phyloP scores from a whole-genome alignment of 1,140 invertebrate genomes.

The Drosophila subpulchrella region DNA sequence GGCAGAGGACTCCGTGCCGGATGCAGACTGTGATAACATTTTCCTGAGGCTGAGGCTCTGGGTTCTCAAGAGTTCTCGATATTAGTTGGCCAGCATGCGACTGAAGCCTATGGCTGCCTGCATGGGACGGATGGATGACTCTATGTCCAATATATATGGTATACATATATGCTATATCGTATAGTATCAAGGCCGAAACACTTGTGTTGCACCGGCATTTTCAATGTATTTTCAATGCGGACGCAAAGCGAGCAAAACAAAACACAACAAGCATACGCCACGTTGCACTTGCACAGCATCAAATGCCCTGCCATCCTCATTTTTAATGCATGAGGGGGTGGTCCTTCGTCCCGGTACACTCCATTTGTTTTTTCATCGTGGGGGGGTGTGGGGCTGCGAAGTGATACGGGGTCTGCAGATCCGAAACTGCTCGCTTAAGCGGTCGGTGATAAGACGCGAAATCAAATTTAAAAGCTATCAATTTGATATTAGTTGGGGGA shows the following conservation, averaged over 20 bases:
- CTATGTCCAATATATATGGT: constrained; percentile 32
- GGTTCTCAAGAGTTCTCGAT: constrained; percentile 58
- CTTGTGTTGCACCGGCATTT: constrained; percentile 37
- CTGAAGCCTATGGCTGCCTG: constrained; percentile 21
- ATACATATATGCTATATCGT: not conserved
- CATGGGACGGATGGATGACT: constrained; percentile 26
- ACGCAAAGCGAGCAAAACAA: constrained; percentile 29
- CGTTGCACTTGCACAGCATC: constrained; percentile 56
- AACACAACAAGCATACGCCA: constrained; percentile 58
- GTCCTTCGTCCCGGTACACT: constrained; percentile 25
- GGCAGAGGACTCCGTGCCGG: constrained; percentile 44
- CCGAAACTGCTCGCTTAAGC: constrained; percentile 58
- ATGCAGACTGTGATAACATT: constrained; percentile 81
- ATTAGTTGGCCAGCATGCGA: constrained; percentile 46
- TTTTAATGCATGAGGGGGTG: constrained; percentile 59
- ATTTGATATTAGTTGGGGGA: constrained; percentile 81
- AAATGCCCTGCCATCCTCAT: constrained; percentile 68
- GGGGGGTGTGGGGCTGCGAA: not conserved
- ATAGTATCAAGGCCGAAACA: constrained; percentile 26
- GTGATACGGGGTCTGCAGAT: not conserved
- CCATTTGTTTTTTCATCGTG: constrained; percentile 42
- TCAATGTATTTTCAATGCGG: constrained; percentile 48
- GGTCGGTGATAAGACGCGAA: constrained; percentile 79
- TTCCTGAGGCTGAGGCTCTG: constrained; percentile 49
- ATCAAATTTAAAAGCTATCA: constrained; percentile 84